Base-by-base conservation (phyloP, 1,140 invertebrate genomes). In the Bathynomus jamesi region DNA sequence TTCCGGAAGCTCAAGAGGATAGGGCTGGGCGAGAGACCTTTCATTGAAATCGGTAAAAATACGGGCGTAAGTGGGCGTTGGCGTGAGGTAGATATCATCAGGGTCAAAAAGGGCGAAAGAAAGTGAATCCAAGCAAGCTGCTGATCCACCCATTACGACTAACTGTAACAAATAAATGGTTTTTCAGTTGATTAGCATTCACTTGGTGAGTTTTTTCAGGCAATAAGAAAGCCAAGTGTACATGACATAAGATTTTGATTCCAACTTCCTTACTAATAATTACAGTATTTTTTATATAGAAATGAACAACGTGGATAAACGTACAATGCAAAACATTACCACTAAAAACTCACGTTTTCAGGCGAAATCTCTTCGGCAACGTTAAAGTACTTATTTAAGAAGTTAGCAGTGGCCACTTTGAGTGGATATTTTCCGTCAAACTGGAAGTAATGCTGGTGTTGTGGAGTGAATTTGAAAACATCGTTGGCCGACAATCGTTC, bases 21-120 rank as follows among this genome's bases (percentile, higher is more conserved):
- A 25, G 29, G 61, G 53, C 17, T 69, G 11, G 4, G 61, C 21
- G 17, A 1, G 25, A 28, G 11, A 21, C 13, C 67, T 30, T n/a
- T 29, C 53, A 17, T 69, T 32, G n/a, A 69, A 69, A 61, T 53
- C 60, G 24, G 21, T 69, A 53, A 63, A 69, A 53, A 69, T 29
- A 13, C 53, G 3, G 11, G 40, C 40, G 53, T 69, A 69, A 7
- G 61, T 53, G 21, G 67, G 67, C 0, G 67, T 61, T 25, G 67
- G 40, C 3, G 60, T 69, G 67, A 69, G 21, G 24, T n/a, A 32
- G 5, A 30, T 29, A 53, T 69, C 67, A 13, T 53, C 67, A 27
- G 67, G 40, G 46, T 69, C 67, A 27, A 40, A 60, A 21, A 24
- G 29, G 13, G 67, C 67, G 67, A 27, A 69, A 3, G 46, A 40